These are phyloP conservation scores for Anarsia innoxiella DNA, from an alignment of 2,888 invertebrate species.

Conservation along the genomic window DNA sequence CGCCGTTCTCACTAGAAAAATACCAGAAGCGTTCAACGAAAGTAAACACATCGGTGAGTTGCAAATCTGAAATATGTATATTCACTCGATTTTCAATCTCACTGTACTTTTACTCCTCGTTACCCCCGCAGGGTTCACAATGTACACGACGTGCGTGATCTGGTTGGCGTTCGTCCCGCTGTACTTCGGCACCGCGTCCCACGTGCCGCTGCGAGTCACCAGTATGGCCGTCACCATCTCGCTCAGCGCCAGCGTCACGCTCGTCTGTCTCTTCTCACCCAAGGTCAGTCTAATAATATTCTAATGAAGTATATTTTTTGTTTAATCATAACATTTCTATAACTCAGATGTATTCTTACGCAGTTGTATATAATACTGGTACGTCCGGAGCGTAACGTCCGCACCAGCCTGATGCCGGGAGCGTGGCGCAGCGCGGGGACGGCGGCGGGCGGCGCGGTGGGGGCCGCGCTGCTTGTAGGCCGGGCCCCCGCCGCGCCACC, in stretches of 20 bases:
- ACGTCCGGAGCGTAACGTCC: constrained; percentile 59
- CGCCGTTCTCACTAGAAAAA: constrained; percentile 94
- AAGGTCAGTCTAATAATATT: constrained; percentile 64
- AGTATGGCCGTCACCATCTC: constrained; percentile 97
- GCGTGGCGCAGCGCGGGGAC: constrained; percentile 35
- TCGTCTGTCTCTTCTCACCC: constrained; percentile 94
- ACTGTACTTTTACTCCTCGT: too few relatives aligned
- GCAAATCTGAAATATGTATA: too few relatives aligned
- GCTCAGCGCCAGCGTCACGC: constrained; percentile 93
- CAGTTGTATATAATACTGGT: constrained; percentile 57
- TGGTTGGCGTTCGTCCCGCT: constrained; percentile 98
- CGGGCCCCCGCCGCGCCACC: constrained; percentile 37
- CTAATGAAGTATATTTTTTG: not conserved
- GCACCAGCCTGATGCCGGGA: constrained; percentile 46
- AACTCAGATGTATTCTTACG: not conserved
- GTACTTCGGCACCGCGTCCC: constrained; percentile 96
- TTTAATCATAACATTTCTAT: not conserved
- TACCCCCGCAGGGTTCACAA: constrained; percentile 90
- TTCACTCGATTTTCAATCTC: too few relatives aligned
- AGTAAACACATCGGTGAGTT: constrained; percentile 92
- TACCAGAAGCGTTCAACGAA: constrained; percentile 98
- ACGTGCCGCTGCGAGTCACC: constrained; percentile 92
- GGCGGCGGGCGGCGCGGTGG: constrained; percentile 27
- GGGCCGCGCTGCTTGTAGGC: constrained; percentile 50
- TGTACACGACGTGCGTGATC: constrained; percentile 98